phyloP scores from a whole-genome alignment of 2,113 vertebrate genomes.

The Arenaria interpres region DNA sequence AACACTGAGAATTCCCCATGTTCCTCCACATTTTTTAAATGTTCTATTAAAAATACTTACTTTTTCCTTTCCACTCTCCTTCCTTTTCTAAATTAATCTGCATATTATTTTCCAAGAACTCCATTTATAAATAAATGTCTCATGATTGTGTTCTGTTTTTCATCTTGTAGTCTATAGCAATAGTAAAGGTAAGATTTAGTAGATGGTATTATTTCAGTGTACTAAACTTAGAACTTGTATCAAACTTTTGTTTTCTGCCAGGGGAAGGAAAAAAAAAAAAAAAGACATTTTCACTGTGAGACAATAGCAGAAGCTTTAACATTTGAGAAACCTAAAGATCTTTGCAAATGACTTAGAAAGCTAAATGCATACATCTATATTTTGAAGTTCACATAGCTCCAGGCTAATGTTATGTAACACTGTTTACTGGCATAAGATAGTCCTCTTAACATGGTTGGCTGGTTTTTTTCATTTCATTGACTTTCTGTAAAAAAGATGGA shows the following conservation, averaged over 20 bases:
- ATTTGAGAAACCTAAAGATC: not conserved
- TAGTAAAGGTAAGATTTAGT: not conserved
- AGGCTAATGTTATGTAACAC: constrained; percentile 33
- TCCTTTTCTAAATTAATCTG: not conserved
- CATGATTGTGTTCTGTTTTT: not conserved
- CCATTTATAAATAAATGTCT: not conserved
- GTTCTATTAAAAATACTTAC: not conserved
- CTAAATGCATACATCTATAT: not conserved
- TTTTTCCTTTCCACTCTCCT: not conserved
- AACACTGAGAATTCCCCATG: not conserved
- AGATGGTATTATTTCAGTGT: not conserved
- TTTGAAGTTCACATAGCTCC: constrained; percentile 32
- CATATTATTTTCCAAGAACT: not conserved
- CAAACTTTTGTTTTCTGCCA: not conserved
- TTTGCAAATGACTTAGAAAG: not conserved
- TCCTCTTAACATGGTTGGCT: constrained; percentile 15
- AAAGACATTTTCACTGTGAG: not conserved
- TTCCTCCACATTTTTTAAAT: not conserved
- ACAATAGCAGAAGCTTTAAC: not conserved
- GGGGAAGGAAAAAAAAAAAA: not conserved
- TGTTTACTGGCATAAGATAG: constrained; percentile 33
- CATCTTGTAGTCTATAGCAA: not conserved
- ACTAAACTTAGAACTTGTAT: not conserved
- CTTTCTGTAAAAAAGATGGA: constrained; percentile 11
- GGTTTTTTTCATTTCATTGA: constrained; percentile 15